Percentiles rank a stretch among this genome's conserved stretches.
Evolutionary conservation across 2,113 vertebrate genomes (phyloP).

Genomic region (Sapajus apella): DNA sequence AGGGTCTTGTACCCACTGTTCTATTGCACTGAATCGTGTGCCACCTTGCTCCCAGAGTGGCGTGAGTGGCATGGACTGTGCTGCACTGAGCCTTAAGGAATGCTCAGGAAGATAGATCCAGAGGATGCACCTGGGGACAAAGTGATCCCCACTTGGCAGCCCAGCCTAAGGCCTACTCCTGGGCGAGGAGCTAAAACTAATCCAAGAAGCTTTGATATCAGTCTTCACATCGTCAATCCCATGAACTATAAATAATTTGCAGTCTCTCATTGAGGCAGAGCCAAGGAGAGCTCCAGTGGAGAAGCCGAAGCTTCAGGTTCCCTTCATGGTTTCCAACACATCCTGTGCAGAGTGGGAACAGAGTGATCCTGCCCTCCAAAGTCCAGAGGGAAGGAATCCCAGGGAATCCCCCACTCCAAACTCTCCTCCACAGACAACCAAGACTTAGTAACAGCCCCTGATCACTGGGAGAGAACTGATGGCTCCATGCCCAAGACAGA

Average conservation of each 20-base stretch:
- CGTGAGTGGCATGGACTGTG: not conserved
- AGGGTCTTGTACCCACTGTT: not conserved
- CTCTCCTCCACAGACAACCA: conserved; percentile 42
- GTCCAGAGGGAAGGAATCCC: conserved; percentile 54
- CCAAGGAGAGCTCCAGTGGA: conserved; percentile 57
- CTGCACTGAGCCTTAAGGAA: not conserved
- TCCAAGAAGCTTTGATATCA: not conserved
- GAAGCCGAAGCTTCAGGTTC: conserved; percentile 57
- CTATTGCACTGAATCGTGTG: no score
- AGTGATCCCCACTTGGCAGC: not conserved
- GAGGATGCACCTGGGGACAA: not conserved
- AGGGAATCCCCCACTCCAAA: conserved; percentile 30
- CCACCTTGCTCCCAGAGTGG: not conserved
- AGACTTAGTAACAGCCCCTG: conserved; percentile 64
- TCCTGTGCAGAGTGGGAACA: rapidly evolving
- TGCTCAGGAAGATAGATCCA: not conserved
- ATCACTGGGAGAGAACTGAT: conserved; percentile 44
- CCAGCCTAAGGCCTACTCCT: not conserved
- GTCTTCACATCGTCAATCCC: conserved; percentile 34
- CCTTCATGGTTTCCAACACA: conserved; percentile 51
- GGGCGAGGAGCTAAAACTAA: not conserved
- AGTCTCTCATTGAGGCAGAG: conserved; percentile 68
- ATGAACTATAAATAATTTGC: conserved; percentile 61
- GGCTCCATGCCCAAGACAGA: conserved; percentile 64
- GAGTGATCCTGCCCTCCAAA: conserved; percentile 43